Base-by-base conservation (phyloP, 2,888 invertebrate species). In the Brachylomia viminalis region DNA sequence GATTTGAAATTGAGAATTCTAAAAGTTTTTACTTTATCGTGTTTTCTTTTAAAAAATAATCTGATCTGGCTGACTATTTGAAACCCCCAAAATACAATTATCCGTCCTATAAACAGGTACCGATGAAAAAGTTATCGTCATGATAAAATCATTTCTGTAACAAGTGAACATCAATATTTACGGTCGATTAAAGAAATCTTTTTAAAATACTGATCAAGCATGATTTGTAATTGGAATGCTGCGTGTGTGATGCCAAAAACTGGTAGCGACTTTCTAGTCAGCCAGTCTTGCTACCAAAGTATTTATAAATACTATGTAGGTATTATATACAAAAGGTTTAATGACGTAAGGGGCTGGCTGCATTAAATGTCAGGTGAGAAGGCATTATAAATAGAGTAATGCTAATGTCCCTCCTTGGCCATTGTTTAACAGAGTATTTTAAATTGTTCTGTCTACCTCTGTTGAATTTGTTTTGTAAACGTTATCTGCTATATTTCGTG, bases 181-280 rank as follows among this genome's bases (percentile, higher is more conserved):
- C 17, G 30, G 33, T 11, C 0, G 7, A 72, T 15, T 17, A 13
- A 38, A 54, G 5, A 49, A 23, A 70, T 10, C 0, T 20, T 65
- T 62, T 59, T 5, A 74, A 72, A 66, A 67, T 27, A 73, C 61
- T 62, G 52, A 78, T 73, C 61, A 66, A 62, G 47, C 64, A 59
- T 74, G 11, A 58, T 81, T 78, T 71, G 49, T n/a, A 72, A 72
- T 76, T 72, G 69, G 76, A 83, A 72, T 70, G 80, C 72, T 70
- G 62, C 75, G 72, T 69, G 75, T 83, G 52, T 58, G 54, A 79
- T 45, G 54, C 54, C 80, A 70, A 83, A 80, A 83, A 75, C 68
- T 69, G 47, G 68, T 72, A 62, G 42, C 42, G 64, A 72, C 84
- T 82, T 83, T 82, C 82, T 80, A 82, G 54, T 38, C 59, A 47